Conservation (phyloP, 2,888 invertebrate genomes). For the Crematogaster levior region DNA sequence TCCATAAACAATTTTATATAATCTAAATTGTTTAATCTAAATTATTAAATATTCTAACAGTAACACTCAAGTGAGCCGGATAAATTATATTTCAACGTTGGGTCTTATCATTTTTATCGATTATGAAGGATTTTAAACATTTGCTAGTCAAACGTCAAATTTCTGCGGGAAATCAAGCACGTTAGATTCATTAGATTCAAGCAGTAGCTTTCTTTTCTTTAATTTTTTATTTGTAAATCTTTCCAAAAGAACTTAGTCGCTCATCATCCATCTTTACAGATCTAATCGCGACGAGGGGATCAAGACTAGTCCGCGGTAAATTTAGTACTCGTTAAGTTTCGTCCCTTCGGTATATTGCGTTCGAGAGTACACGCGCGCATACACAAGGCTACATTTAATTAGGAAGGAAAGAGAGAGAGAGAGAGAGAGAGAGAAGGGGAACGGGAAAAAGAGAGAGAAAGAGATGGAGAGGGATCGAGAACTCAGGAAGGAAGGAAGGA, state of each 20-base stretch:
- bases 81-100: not conserved
- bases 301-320: constrained; percentile 63
- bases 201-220: not conserved
- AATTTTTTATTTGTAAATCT: not conserved
- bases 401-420: constrained; percentile 56
- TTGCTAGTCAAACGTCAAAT: not conserved
- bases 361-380: constrained; percentile 54
- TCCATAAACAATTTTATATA: not conserved
- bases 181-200: not conserved
- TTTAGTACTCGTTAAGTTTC: constrained; percentile 82
- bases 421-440: not conserved
- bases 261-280: constrained; percentile 16
- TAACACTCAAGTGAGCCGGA: not conserved
- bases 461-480: constrained; percentile 5
- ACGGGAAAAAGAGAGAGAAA: too few relatives aligned
- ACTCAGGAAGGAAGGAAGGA: constrained; percentile 42
- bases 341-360: constrained; percentile 66
- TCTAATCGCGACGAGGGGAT: constrained; percentile 39
- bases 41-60: not conserved
- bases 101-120: not conserved
- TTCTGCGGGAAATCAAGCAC: not conserved
- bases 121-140: not conserved
- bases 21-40: too few relatives aligned
- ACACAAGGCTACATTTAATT: constrained; percentile 68
- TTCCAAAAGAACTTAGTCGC: not conserved